phyloP scores from a whole-genome alignment of 2,797 vertebrate genomes.

The Crax fasciolata region DNA sequence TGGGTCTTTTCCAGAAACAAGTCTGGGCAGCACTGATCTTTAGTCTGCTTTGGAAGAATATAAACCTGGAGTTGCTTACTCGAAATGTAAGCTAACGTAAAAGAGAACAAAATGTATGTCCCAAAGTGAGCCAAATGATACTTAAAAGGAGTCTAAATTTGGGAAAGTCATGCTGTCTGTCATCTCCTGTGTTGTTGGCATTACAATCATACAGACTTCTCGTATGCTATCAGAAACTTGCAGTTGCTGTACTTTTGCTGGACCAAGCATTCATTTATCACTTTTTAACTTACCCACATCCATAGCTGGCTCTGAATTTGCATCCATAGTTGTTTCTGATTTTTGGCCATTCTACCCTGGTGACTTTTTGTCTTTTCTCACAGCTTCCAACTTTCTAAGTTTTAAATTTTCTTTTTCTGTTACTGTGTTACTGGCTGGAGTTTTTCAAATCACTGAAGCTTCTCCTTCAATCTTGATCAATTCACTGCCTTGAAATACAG shows the following conservation, averaged over 20 bases:
- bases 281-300: not conserved
- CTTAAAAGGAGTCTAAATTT: constrained; percentile 7
- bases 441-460: not conserved
- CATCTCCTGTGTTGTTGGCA: not conserved
- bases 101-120: constrained; percentile 6
- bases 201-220: not conserved
- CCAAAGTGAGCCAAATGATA: not conserved
- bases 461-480: constrained; percentile 3
- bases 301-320: not conserved
- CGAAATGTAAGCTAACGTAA: constrained; percentile 1
- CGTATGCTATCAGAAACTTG: not conserved
- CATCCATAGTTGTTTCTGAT: not conserved
- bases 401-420: not conserved
- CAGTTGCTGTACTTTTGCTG: not conserved
- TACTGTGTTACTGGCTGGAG: not conserved
- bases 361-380: not conserved
- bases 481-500: constrained; percentile 17
- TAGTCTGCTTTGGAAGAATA: not conserved
- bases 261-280: not conserved
- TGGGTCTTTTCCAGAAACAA: constrained; percentile 13
- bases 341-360: not conserved
- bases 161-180: not conserved
- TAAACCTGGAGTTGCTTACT: constrained; percentile 12
- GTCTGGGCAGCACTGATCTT: not conserved
- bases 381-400: not conserved